A percentile compares a stretch with the other conserved stretches of the same genome.
phyloP scores from a whole-genome alignment of 2,888 invertebrate genomes.

The Dione juno region DNA sequence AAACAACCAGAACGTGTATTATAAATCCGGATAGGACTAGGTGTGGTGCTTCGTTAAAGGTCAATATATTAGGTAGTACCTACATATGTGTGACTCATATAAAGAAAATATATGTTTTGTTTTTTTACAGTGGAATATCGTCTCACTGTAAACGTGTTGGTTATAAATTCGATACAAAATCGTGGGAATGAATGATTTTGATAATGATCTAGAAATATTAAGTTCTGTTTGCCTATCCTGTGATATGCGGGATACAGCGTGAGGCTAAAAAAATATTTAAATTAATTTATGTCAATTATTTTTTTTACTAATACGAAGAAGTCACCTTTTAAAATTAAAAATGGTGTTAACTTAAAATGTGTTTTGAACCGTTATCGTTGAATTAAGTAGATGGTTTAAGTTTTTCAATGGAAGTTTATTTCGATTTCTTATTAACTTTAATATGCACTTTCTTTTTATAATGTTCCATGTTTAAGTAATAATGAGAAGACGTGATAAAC shows the following conservation, averaged over 20 bases:
- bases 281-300: no score
- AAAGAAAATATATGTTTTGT: background rate
- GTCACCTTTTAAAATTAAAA: slow-evolving; percentile 7
- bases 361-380: slow-evolving; percentile 9
- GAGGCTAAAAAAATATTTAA: no score
- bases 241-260: no score
- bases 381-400: slow-evolving; percentile 14
- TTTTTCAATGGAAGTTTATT: slow-evolving; percentile 21
- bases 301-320: no score
- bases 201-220: no score
- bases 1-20: slow-evolving; percentile 26
- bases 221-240: no score
- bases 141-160: no score
- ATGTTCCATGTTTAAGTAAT: slow-evolving; percentile 11
- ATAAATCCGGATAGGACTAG: slow-evolving; percentile 25
- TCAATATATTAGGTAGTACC: slow-evolving; percentile 22
- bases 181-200: no score
- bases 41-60: slow-evolving; percentile 29
- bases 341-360: background rate
- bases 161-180: no score
- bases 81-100: background rate
- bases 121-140: background rate
- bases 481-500: slow-evolving; percentile 17
- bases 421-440: slow-evolving; percentile 16
- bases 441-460: slow-evolving; percentile 22